Evolutionary conservation across 2,888 invertebrate species (phyloP).

Genomic region (Itoplectis maculator): DNA sequence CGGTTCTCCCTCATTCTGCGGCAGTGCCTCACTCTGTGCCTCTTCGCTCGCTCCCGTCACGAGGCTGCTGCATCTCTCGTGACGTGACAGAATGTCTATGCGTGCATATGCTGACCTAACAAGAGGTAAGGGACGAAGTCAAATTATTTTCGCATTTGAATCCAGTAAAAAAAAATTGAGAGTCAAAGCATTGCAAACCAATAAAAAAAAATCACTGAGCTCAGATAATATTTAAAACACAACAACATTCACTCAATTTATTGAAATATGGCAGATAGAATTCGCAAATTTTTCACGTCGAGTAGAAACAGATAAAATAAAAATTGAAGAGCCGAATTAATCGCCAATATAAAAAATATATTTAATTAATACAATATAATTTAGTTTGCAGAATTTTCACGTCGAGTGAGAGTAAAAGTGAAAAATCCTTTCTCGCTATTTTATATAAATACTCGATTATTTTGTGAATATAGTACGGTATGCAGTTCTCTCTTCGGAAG

Average conservation of each 20-base stretch:
- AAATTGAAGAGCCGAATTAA: not conserved
- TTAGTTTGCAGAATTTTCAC: not conserved
- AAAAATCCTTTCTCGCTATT: not conserved
- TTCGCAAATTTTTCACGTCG: too few relatives aligned
- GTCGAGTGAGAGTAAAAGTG: constrained; percentile 29
- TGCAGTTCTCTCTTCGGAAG: constrained; percentile 26
- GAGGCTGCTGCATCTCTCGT: constrained; percentile 14
- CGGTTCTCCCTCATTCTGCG: constrained; percentile 27
- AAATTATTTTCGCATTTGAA: too few relatives aligned
- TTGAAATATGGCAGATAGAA: too few relatives aligned
- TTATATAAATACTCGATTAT: constrained; percentile 3
- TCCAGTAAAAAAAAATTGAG: constrained; percentile 3
- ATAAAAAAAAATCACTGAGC: too few relatives aligned
- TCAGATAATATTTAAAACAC: too few relatives aligned
- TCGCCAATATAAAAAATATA: not conserved
- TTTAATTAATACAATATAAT: not conserved
- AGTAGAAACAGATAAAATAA: too few relatives aligned
- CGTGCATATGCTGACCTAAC: constrained; percentile 29
- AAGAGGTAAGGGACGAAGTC: constrained; percentile 5
- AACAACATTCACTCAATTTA: too few relatives aligned
- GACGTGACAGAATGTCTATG: constrained; percentile 66
- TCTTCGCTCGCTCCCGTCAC: not conserved
- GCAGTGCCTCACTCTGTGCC: not conserved
- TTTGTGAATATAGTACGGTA: not conserved
- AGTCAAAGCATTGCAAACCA: too few relatives aligned